phyloP scores from a whole-genome alignment of 2,113 vertebrate genomes.

The Glaucidium brasilianum region DNA sequence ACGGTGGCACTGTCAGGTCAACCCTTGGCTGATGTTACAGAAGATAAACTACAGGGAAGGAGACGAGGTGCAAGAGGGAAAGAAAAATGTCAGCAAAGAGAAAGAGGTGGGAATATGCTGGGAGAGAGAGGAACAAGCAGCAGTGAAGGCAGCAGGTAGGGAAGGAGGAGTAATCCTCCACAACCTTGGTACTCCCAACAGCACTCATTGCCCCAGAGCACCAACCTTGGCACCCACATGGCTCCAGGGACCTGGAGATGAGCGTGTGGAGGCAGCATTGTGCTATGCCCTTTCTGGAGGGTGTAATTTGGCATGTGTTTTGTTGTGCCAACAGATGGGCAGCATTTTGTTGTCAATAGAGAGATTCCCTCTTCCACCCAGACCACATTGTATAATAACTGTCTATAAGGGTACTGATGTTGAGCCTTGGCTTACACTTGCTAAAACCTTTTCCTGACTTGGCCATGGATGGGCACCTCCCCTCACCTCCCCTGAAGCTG shows the following conservation, averaged over 20 bases:
- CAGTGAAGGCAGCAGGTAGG: background rate
- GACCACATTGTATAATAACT: accelerated
- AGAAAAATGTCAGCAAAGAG: background rate
- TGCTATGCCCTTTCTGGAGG: background rate
- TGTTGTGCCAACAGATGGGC: background rate
- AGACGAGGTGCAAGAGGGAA: background rate
- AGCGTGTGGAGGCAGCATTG: accelerated
- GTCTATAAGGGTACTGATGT: accelerated
- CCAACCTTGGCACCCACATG: background rate
- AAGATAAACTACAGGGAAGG: background rate
- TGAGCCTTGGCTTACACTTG: background rate
- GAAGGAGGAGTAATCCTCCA: background rate
- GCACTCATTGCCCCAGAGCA: accelerated
- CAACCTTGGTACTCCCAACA: background rate
- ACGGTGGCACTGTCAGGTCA: background rate
- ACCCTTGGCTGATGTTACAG: background rate
- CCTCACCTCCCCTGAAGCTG: background rate
- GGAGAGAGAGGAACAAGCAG: background rate
- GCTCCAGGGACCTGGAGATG: background rate
- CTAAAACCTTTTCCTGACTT: background rate
- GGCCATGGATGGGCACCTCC: accelerated
- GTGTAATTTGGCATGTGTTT: background rate
- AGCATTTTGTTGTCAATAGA: background rate
- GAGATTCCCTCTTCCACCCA: background rate
- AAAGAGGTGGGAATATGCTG: background rate